Evolutionary conservation across 2,888 invertebrate genomes (phyloP).

Genomic region (Lasioglossum vierecki): DNA sequence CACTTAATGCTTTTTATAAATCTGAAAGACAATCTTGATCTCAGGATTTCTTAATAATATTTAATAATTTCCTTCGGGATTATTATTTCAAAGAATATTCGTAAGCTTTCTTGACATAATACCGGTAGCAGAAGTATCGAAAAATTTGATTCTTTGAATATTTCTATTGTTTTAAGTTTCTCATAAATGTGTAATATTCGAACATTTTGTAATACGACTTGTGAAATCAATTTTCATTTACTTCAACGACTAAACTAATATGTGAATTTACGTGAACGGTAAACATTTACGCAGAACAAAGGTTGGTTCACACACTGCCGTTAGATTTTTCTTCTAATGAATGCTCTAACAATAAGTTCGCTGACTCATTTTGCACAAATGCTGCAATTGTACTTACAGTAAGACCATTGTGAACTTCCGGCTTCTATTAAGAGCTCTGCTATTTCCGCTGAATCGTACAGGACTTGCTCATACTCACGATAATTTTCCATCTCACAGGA

Average conservation of each 20-base stretch:
- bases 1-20: no score
- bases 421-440: background rate
- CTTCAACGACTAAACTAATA: background rate
- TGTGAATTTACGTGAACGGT: background rate
- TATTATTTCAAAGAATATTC: background rate
- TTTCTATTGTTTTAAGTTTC: no score
- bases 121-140: background rate
- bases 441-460: background rate
- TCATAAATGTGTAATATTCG: background rate
- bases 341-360: background rate
- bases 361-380: constrained; percentile 9
- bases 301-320: constrained; percentile 5
- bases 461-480: background rate
- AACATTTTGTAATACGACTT: background rate
- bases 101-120: background rate
- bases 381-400: constrained; percentile 2
- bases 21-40: background rate
- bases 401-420: constrained; percentile 21
- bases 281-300: background rate
- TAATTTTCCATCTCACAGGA: background rate
- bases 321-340: constrained; percentile 27
- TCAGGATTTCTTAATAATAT: background rate
- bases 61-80: background rate
- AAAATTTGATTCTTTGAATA: no score
- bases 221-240: background rate